Evolutionary conservation across 2,888 invertebrate species (phyloP).

Genomic region (Pachymerium ferrugineum): DNA sequence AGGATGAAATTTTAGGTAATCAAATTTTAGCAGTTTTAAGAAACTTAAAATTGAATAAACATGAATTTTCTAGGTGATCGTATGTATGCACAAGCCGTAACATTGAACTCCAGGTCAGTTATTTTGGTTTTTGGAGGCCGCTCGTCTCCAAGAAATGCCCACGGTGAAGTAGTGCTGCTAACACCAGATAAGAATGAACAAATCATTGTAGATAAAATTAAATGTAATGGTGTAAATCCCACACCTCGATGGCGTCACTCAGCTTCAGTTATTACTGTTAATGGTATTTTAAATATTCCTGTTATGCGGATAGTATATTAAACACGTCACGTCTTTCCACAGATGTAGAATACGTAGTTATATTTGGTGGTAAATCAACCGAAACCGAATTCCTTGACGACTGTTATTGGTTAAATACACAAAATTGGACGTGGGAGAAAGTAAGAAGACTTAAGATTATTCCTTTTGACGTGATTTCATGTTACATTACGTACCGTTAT

Average conservation of each 20-base stretch:
- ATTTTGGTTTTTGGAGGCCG: slow-evolving; percentile 47
- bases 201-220: background rate
- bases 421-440: slow-evolving; percentile 41
- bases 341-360: slow-evolving; percentile 42
- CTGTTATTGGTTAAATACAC: slow-evolving; percentile 41
- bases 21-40: background rate
- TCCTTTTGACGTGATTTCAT: background rate
- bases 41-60: background rate
- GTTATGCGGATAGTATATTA: too few relatives aligned
- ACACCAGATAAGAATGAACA: background rate
- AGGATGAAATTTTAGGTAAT: background rate
- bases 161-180: slow-evolving; percentile 30
- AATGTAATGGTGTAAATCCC: background rate
- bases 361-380: slow-evolving; percentile 47
- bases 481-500: background rate
- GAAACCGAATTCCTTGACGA: slow-evolving; percentile 42
- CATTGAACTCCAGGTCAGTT: slow-evolving; percentile 37
- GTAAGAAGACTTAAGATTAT: slow-evolving; percentile 37
- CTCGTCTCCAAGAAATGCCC: slow-evolving; percentile 44
- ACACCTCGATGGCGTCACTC: slow-evolving; percentile 47
- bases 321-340: too few relatives aligned
- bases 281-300: slow-evolving; percentile 32
- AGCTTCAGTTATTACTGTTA: slow-evolving; percentile 40
- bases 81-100: slow-evolving; percentile 39
- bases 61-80: slow-evolving; percentile 33